Base-by-base conservation (phyloP, 2,888 invertebrate genomes). In the Pogonocherus hispidulus region DNA sequence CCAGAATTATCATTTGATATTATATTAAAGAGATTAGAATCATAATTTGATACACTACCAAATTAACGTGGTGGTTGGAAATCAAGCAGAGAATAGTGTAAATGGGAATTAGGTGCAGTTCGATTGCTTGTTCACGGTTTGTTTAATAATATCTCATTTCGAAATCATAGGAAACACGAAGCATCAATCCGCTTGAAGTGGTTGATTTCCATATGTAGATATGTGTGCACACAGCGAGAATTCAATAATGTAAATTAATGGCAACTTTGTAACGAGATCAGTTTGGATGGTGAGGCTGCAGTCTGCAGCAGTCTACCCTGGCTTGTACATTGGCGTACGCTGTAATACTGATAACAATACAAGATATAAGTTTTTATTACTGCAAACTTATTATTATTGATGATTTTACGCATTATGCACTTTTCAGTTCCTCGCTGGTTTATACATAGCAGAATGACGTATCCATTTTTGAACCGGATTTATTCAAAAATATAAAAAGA, bases 61-160 rank as follows among this genome's bases (percentile, higher is more conserved):
- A 55, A 64, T 65, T 46, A 65, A 54, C 62, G 62, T 41, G 64
- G 63, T 27, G 57, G 66, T 62, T 51, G 16, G 57, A 67, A 72
- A 70, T 62, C 63, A 35, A 67, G 54, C 63, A 49, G 57, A 55
- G 66, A 59, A 71, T 60, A 41, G 63, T 70, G 71, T 73, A 74
- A 76, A 75, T 63, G 66, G 70, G 72, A 71, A 74, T 77, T 74
- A 73, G 64, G 66, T 54, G 65, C 72, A 65, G 69, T 70, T 67
- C 66, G 69, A 71, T 73, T 73, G 75, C 67, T 68, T 65, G 74
- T 75, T 73, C 70, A 75, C 74, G 78, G 76, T 75, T 77, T 78
- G 77, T 78, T 76, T 77, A 76, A 73, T 78, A 77, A 77, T 76
- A 76, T 77, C 77, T 73, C 76, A 76, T 79, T 78, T 78, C 76